Conservation (phyloP, 2,113 vertebrate species). For the Pelusios castaneus region DNA sequence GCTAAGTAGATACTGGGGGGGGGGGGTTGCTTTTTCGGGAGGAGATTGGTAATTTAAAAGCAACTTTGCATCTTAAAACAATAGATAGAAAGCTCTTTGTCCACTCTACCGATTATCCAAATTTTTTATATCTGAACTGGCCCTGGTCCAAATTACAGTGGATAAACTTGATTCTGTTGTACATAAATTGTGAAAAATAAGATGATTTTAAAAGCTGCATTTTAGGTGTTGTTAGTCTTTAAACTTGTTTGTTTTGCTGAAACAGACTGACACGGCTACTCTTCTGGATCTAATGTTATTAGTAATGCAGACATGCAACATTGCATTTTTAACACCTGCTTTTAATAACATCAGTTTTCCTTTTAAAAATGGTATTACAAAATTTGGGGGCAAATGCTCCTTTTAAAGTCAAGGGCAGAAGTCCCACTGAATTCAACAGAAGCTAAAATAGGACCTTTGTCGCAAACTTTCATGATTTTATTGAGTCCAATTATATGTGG, state of each 20-base stretch:
- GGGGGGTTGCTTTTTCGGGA: too few relatives aligned
- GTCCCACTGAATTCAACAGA: rapidly evolving
- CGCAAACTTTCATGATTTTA: not conserved
- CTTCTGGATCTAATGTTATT: not conserved
- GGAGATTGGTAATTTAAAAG: too few relatives aligned
- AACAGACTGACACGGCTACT: too few relatives aligned
- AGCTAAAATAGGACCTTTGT: not conserved
- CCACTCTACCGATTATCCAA: too few relatives aligned
- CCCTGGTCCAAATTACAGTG: too few relatives aligned
- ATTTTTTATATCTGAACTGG: too few relatives aligned
- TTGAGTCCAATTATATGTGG: not conserved
- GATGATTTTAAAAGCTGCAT: slow-evolving; percentile 34
- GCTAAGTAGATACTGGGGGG: too few relatives aligned
- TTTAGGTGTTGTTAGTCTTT: not conserved
- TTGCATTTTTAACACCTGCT: slow-evolving; percentile 42
- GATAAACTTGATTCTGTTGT: too few relatives aligned
- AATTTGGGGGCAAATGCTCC: slow-evolving; percentile 12
- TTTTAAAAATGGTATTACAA: slow-evolving; percentile 25
- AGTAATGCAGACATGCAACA: slow-evolving; percentile 36
- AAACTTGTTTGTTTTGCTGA: too few relatives aligned
- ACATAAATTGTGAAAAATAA: slow-evolving; percentile 38
- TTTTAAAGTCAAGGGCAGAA: slow-evolving; percentile 58
- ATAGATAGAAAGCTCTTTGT: too few relatives aligned
- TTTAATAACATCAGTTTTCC: slow-evolving; percentile 51
- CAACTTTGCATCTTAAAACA: too few relatives aligned